phyloP scores from a whole-genome alignment of 2,888 invertebrate species.

The Bibio marci region DNA sequence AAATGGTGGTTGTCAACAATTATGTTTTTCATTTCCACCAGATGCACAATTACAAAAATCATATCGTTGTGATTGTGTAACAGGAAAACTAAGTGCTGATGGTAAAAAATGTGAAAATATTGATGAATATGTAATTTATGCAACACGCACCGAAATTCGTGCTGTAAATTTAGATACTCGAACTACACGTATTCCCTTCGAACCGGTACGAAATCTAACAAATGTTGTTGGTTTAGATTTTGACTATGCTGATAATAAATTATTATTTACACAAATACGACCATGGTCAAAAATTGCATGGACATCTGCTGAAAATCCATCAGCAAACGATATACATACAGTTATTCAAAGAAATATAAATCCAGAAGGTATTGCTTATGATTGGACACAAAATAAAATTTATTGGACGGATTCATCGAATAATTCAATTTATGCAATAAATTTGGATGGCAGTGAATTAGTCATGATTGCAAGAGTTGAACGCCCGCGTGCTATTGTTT shows the following conservation, averaged over 20 bases:
- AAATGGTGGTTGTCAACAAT: conserved; percentile 79
- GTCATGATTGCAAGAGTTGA: conserved; percentile 89
- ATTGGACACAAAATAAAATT: conserved; percentile 94
- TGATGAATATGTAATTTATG: conserved; percentile 81
- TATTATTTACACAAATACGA: conserved; percentile 86
- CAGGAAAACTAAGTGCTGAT: conserved; percentile 52
- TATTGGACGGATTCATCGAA: conserved; percentile 97
- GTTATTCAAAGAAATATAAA: conserved; percentile 67
- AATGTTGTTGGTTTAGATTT: conserved; percentile 94
- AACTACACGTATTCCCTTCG: conserved; percentile 67
- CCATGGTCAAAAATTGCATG: conserved; percentile 80
- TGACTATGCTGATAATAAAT: conserved; percentile 70
- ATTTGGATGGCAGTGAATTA: conserved; percentile 67
- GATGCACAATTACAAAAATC: conserved; percentile 26
- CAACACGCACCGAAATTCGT: conserved; percentile 85
- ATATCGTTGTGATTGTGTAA: conserved; percentile 77
- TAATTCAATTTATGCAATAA: conserved; percentile 89
- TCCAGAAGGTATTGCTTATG: conserved; percentile 87
- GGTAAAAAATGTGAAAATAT: conserved; percentile 63
- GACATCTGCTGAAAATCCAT: conserved; percentile 56
- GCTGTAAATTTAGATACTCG: conserved; percentile 77
- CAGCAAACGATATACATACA: conserved; percentile 40
- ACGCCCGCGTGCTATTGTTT: conserved; percentile 82
- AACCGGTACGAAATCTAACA: conserved; percentile 67
- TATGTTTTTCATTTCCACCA: conserved; percentile 84